Conservation (phyloP, 2,888 invertebrate genomes). For the Lycophotia porphyrea region DNA sequence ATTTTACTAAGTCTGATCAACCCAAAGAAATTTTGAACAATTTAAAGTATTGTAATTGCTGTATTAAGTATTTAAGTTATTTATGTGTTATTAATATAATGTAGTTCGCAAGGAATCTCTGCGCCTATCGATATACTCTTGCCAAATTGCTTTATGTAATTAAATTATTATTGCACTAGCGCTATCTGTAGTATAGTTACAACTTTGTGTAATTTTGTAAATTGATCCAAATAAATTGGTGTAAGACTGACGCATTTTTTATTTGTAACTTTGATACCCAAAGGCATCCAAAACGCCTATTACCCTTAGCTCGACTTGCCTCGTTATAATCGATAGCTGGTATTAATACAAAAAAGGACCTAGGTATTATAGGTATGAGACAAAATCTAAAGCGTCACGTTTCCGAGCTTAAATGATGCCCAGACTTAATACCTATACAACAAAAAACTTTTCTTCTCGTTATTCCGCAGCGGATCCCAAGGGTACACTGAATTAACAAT, state of each 20-base stretch:
- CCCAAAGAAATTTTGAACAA: slow-evolving; percentile 72
- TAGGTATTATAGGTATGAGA: background rate
- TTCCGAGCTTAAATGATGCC: too few species aligned
- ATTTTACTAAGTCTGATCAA: slow-evolving; percentile 82
- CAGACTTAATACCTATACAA: too few species aligned
- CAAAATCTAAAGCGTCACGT: background rate
- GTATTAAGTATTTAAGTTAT: slow-evolving; percentile 68
- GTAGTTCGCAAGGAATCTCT: slow-evolving; percentile 52
- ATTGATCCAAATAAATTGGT: slow-evolving; percentile 82
- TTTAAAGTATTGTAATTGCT: slow-evolving; percentile 49
- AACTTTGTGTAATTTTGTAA: slow-evolving; percentile 82
- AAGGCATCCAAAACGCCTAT: background rate
- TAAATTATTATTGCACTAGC: slow-evolving; percentile 75
- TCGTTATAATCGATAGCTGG: background rate
- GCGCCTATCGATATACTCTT: slow-evolving; percentile 58
- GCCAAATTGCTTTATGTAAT: slow-evolving; percentile 76
- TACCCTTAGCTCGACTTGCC: background rate
- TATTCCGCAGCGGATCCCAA: too few species aligned
- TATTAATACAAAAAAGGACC: background rate
- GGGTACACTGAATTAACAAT: too few species aligned
- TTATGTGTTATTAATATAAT: slow-evolving; percentile 63
- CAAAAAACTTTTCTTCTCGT: too few species aligned
- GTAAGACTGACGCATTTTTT: slow-evolving; percentile 74
- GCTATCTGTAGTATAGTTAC: slow-evolving; percentile 68
- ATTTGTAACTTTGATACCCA: background rate